Conservation (phyloP, 2,888 invertebrate species). For the Microdon myrmicae region DNA sequence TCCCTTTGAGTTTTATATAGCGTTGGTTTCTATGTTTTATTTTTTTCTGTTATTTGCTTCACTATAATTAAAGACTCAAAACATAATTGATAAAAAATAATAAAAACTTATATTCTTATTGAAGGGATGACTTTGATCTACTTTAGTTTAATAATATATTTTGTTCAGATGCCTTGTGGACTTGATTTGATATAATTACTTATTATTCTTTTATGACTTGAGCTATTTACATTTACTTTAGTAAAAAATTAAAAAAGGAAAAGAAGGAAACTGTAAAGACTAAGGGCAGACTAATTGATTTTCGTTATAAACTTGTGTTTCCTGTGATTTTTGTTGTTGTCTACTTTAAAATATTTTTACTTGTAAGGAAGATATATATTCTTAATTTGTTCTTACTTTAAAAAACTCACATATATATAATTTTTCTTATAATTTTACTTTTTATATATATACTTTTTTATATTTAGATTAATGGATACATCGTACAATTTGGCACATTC, state of each 20-base stretch:
- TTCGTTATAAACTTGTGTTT: conserved; percentile 11
- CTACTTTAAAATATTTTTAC: conserved; percentile 20
- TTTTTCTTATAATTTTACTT: conserved; percentile 42
- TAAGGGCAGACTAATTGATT: conserved; percentile 16
- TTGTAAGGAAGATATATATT: conserved; percentile 49
- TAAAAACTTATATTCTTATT: too few relatives aligned
- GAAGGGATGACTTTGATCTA: too few relatives aligned
- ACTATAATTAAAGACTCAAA: conserved; percentile 10
- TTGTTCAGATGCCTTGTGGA: conserved; percentile 40
- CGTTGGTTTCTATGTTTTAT: conserved; percentile 23
- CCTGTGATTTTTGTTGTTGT: conserved; percentile 27
- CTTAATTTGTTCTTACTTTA: conserved; percentile 18
- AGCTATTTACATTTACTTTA: conserved; percentile 47
- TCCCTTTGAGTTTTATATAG: conserved; percentile 30
- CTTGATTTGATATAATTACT: conserved; percentile 37
- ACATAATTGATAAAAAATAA: conserved; percentile 3
- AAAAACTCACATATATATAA: conserved; percentile 44
- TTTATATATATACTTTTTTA: conserved; percentile 50
- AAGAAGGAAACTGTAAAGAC: conserved; percentile 25
- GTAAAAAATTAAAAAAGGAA: conserved; percentile 31
- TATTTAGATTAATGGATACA: conserved; percentile 60
- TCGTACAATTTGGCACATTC: conserved; percentile 67
- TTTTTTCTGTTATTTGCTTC: conserved; percentile 2
- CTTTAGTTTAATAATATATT: too few relatives aligned
- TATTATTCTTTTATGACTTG: conserved; percentile 31